Evolutionary conservation across 2,113 vertebrate genomes (phyloP), one percentile per base, ranked within the genome.

Genomic region (Myrmophylax atrothorax): DNA sequence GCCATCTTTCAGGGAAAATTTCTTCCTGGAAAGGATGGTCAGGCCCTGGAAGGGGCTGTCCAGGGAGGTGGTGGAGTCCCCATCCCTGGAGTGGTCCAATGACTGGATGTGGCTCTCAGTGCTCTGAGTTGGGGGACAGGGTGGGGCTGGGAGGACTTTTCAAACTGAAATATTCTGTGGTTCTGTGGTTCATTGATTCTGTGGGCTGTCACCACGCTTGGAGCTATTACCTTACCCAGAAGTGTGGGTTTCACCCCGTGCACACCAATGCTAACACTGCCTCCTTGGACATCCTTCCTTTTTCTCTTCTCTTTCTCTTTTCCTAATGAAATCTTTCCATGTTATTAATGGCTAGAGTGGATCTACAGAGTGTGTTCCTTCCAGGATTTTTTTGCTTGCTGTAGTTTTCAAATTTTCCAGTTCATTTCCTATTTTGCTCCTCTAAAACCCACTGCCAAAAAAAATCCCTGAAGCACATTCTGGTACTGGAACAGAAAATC

Each of bases 281-380:
- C 80, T 70, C 56, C 81, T 84, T 67, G 42, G 14, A 14, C 18
- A 3, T 14, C 40, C 46, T 67, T 53, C 26, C 44, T 50, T 59
- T 14, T 33, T 44, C 89, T 84, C 74, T 75, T 58, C 64, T 35
- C 59, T 29, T 56, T 87, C 81, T 50, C 76, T 47, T 53, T 89
- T 38, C 25, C 91, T 88, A 90, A 90, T 89, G 88, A 95, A 96
- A 90, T 94, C 64, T 96, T 97, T 95, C 96, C 96, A 90, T 66
- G 3, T 88, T 93, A 75, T 95, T 95, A 80, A 95, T 49, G 76
- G 93, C 83, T 1, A 1, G 88, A 92, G 88, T 62, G 92, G 85
- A 84, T 92, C 96, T 64, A 56, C 10, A 73, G 73, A 78, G 33
- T 11, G 26, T 89, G 87, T 23, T 77, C 91, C 92, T 93, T 95